Conservation (phyloP, 2,113 vertebrate species). For the Archilochus colubris region DNA sequence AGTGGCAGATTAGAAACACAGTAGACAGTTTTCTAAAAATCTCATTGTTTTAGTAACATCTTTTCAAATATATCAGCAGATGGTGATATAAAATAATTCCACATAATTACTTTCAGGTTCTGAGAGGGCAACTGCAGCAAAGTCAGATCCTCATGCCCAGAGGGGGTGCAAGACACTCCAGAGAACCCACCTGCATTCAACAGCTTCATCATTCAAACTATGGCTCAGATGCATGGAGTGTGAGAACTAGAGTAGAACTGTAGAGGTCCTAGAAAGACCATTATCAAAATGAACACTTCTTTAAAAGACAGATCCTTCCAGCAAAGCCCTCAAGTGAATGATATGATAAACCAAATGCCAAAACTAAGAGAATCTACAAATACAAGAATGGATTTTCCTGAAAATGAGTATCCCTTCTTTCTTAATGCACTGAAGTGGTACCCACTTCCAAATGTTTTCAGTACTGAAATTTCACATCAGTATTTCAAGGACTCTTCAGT, state of each 20-base stretch:
- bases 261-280: background rate
- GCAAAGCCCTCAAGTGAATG: background rate
- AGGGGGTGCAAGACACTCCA: background rate
- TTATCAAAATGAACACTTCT: background rate
- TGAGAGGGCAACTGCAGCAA: background rate
- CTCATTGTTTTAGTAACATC: background rate
- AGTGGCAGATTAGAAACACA: background rate
- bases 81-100: background rate
- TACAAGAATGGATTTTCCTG: background rate
- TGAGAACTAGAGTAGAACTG: background rate
- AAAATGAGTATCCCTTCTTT: background rate
- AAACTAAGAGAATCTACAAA: background rate
- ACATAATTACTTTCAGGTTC: background rate
- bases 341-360: background rate
- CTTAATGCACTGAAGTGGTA: background rate
- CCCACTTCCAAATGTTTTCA: background rate
- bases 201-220: background rate
- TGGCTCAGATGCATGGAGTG: fast-evolving
- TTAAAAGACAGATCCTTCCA: background rate
- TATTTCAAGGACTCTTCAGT: background rate
- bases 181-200: background rate
- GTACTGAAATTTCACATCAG: background rate
- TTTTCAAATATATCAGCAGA: background rate
- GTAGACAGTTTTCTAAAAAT: background rate
- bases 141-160: fast-evolving